Base-by-base conservation (phyloP, 2,888 invertebrate genomes). In the Luperina nickerlii region DNA sequence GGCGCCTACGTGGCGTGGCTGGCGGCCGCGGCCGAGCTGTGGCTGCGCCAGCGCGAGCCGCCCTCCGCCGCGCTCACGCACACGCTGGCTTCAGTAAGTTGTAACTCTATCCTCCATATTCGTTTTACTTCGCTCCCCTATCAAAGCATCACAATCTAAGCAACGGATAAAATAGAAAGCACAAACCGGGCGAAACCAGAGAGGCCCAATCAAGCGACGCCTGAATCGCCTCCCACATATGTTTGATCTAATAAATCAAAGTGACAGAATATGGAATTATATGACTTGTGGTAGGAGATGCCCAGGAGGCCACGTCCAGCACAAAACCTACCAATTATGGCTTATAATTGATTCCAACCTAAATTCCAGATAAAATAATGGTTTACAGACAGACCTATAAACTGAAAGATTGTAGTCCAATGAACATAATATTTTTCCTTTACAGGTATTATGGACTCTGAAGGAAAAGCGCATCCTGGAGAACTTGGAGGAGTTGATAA, bases 1-100 rank as follows among this genome's bases (percentile, higher is more conserved):
- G 96, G 96, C 75, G 97, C 98, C 11, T 97, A 98, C 90, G 95
- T 98, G 75, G 97, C 97, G 79, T 99, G 99, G 99, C 96, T 99
- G 74, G 96, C 97, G 82, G 96, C 83, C 66, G 97, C 90, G 96
- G 98, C 88, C 97, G 98, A 72, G 93, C 95, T 78, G 93, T 97
- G 90, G 97, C 97, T 85, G 92, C 97, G 88, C 63, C 90, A 96
- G 95, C 79, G 92, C 93, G 81, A 90, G 88, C 93, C 92, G 91
- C 96, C 91, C 72, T 92, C 95, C 77, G 96, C 96, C 76, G 95
- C 96, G 76, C 93, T 98, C 88, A 96, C 98, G 72, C 98, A 98
- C 90, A 98, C 98, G 83, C 97, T 98, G 68, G 98, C 99, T 8
- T 98, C 98, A 63, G 98, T 99, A 62, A 82, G 86, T 80, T 24